Percentiles rank a stretch among this genome's conserved stretches.
Conservation (phyloP, 2,113 vertebrate species). For the Astur gentilis region DNA sequence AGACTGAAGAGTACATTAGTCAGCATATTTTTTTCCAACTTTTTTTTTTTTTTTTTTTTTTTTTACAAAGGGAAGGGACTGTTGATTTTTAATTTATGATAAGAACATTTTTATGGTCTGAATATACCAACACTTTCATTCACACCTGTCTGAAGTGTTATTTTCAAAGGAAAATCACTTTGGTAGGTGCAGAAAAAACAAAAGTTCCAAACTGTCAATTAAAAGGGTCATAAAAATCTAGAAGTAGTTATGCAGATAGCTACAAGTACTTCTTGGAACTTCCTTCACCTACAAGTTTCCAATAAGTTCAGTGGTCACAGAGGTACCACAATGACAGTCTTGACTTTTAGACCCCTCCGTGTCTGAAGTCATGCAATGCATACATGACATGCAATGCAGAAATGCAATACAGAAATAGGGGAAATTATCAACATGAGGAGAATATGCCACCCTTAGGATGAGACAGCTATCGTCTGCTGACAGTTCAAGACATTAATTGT, state of each 20-base stretch:
- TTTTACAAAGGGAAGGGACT: not conserved
- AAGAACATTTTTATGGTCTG: not conserved
- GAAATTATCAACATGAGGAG: not conserved
- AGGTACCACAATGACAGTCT: not conserved
- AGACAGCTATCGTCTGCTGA: not conserved
- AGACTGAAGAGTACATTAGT: not conserved
- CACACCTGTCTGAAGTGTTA: not conserved
- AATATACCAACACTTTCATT: not conserved
- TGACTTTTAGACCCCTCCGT: not conserved
- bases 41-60: no score
- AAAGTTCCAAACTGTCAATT: not conserved
- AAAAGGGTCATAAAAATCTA: not conserved
- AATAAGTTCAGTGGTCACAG: not conserved
- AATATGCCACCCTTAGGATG: not conserved
- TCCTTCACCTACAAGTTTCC: not conserved
- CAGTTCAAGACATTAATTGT: not conserved
- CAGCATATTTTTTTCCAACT: not conserved
- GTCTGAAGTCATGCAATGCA: not conserved
- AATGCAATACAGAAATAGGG: not conserved
- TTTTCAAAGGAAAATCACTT: not conserved
- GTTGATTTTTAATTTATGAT: not conserved
- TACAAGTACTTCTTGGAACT: not conserved
- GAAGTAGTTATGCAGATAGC: not conserved
- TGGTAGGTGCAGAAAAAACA: not conserved
- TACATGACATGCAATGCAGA: not conserved